A percentile compares a stretch with the other conserved stretches of the same genome.
phyloP scores from a whole-genome alignment of 2,797 vertebrate species.

The Megaceryle alcyon region DNA sequence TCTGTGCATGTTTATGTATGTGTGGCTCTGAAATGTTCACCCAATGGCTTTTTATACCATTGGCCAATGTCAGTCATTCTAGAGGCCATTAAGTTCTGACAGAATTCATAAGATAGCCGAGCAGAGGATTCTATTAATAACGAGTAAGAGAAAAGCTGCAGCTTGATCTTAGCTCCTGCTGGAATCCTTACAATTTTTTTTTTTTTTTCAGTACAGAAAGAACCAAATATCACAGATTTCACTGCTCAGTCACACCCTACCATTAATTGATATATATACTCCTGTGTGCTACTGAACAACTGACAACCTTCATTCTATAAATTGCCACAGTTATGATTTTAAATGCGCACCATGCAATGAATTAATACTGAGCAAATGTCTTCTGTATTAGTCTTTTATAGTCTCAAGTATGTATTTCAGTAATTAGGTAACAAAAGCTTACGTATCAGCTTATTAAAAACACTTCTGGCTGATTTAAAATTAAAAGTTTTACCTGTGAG shows the following conservation, averaged over 20 bases:
- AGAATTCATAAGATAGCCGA: neutral
- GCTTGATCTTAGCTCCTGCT: neutral
- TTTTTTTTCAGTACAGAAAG: neutral
- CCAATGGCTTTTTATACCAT: neutral
- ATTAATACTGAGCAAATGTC: neutral
- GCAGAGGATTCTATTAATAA: neutral
- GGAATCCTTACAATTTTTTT: neutral
- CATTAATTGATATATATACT: neutral
- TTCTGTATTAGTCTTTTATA: neutral
- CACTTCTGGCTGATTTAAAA: neutral
- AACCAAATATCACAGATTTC: neutral
- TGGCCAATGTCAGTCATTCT: neutral
- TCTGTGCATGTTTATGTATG: neutral
- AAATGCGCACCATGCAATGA: neutral
- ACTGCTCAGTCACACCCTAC: neutral
- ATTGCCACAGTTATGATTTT: neutral
- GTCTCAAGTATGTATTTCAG: neutral
- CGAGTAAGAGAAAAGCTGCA: neutral
- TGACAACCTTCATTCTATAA: neutral
- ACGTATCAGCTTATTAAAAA: neutral
- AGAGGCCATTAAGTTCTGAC: neutral
- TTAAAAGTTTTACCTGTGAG: neutral
- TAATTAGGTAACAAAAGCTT: neutral
- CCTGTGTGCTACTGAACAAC: neutral
- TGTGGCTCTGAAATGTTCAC: neutral